phyloP scores from a whole-genome alignment of 2,888 invertebrate genomes.

The Hydraecia micacea region DNA sequence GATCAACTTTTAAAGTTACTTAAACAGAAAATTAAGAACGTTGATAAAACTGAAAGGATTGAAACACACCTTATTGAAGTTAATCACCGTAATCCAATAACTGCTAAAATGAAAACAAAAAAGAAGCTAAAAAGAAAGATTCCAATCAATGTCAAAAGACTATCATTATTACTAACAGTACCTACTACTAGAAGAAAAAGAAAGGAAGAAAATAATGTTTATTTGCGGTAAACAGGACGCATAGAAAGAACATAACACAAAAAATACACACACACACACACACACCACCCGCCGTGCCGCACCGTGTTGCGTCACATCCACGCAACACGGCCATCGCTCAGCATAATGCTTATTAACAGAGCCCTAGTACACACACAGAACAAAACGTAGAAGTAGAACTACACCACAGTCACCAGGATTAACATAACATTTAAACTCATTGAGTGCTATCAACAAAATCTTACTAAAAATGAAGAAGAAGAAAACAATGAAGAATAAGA shows the following conservation, averaged over 20 bases:
- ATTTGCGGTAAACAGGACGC: background rate
- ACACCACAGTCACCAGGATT: too few relatives aligned
- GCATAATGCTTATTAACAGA: background rate
- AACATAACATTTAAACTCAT: too few relatives aligned
- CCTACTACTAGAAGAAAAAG: background rate
- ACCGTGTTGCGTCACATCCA: background rate
- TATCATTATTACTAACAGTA: constrained; percentile 8
- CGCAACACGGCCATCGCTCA: background rate
- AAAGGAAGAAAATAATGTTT: background rate
- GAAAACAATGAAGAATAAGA: background rate
- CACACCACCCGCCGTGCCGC: too few relatives aligned
- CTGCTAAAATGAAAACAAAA: background rate
- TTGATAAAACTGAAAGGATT: background rate
- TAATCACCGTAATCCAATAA: background rate
- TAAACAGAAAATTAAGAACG: background rate
- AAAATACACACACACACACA: too few relatives aligned
- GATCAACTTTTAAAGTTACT: too few relatives aligned
- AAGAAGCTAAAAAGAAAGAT: background rate
- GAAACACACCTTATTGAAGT: background rate
- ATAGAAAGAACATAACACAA: background rate
- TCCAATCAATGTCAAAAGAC: background rate
- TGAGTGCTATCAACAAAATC: background rate
- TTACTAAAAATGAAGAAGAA: background rate
- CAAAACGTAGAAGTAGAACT: too few relatives aligned
- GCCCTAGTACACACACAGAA: too few relatives aligned